phyloP scores from a whole-genome alignment of 2,113 vertebrate genomes.

The Pteronura brasiliensis region DNA sequence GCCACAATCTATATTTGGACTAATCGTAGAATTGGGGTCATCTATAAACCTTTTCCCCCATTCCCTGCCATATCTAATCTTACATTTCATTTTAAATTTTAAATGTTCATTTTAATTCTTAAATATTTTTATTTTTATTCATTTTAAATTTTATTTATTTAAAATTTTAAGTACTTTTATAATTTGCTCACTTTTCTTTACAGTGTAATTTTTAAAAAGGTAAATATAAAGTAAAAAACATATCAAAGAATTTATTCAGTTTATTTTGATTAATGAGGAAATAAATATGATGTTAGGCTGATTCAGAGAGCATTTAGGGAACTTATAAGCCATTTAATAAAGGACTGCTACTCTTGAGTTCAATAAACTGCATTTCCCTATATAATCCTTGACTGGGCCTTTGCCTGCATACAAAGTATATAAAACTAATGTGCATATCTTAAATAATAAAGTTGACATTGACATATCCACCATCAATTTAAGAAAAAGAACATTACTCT shows the following conservation, averaged over 20 bases:
- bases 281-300: not conserved
- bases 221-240: not conserved
- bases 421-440: not conserved
- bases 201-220: slow-evolving; percentile 10
- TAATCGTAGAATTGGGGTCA: not conserved
- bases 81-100: not conserved
- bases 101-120: not conserved
- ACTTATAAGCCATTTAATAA: not conserved
- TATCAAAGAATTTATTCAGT: not conserved
- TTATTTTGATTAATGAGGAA: not conserved
- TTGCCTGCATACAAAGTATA: not conserved
- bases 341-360: not conserved
- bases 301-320: not conserved
- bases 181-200: not conserved
- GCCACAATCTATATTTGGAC: not conserved
- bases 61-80: not conserved
- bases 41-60: not conserved
- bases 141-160: not conserved
- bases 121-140: not conserved
- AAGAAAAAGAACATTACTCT: not conserved
- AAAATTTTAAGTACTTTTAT: not conserved
- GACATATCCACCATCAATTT: not conserved
- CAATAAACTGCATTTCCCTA: not conserved
- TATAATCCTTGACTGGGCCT: not conserved
- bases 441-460: not conserved